Conservation (phyloP, 2,113 vertebrate genomes). For the Dissostichus mawsoni region DNA sequence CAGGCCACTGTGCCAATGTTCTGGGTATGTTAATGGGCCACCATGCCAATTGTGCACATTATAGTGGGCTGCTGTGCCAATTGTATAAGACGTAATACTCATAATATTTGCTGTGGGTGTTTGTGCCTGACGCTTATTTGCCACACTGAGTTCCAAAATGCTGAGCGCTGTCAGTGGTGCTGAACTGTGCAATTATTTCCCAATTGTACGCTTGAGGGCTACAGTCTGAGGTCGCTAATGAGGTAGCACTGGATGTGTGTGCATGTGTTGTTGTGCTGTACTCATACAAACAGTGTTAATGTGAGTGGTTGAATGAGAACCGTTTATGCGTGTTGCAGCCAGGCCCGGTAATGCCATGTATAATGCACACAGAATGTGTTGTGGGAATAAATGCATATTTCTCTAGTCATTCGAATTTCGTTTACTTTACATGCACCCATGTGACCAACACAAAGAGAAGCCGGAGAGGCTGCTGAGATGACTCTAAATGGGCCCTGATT, state of each 20-base stretch:
- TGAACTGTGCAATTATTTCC: conserved; percentile 62
- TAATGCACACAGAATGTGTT: background rate
- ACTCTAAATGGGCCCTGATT: conserved; percentile 60
- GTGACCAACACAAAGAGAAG: conserved; percentile 19
- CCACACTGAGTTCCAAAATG: conserved; percentile 33
- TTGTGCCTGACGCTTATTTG: conserved; percentile 35
- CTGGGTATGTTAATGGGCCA: background rate
- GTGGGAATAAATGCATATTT: conserved; percentile 9
- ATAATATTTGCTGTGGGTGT: conserved; percentile 44
- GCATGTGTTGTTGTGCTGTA: background rate
- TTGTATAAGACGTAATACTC: conserved; percentile 24
- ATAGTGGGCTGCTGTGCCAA: background rate
- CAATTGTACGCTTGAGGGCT: conserved; percentile 39
- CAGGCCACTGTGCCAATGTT: conserved; percentile 2
- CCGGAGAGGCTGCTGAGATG: conserved; percentile 25
- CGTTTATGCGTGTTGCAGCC: background rate
- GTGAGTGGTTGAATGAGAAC: background rate
- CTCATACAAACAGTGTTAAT: background rate
- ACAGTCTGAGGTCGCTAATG: conserved; percentile 47
- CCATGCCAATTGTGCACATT: background rate
- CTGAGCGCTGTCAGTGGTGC: conserved; percentile 35
- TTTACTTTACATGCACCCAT: conserved; percentile 17
- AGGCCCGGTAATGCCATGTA: background rate
- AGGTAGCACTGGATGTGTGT: conserved; percentile 28
- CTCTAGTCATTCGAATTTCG: conserved; percentile 9